Base-by-base conservation (phyloP, 92 coral and sea anemone species). In the Porites divaricata region DNA sequence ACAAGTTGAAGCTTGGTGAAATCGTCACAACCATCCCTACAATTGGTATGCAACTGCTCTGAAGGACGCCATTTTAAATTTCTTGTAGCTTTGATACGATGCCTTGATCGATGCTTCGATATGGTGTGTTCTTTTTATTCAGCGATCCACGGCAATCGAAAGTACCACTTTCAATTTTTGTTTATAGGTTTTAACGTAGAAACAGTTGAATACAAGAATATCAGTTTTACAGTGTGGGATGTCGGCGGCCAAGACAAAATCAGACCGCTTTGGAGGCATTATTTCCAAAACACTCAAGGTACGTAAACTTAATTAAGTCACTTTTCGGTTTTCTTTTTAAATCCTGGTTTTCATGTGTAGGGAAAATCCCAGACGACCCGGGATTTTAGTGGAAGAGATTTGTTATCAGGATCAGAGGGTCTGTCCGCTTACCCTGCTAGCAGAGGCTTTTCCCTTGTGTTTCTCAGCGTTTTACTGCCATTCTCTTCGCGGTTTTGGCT, bases 221-320 rank as follows among this genome's bases (percentile, higher is more conserved):
- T 95, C 66, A 95, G 98, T 87, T 95, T 95, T 83, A 95, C 99
- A 1, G 99, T 96, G 2, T 96, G 99, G 99, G 99, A 96, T 54
- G 99, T 96, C 63, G 99, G 99, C 59, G 99, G 99, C 78, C 99
- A 96, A 53, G 99, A 96, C 75, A 96, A 96, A 89, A 96, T 96
- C 68, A 92, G 99, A 20, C 99, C 99, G 8, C 92, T 96, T 45
- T 96, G 99, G 99, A 92, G 99, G 26, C 99, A 96, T 68, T 96
- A 96, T 84, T 96, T 96, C 85, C 98, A 95, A 86, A 96, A 96
- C 87, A 96, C 99, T 17, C 98, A 96, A 95, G 99, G 99, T 94
- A 35, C 45, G 45, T 35, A 84, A 16, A 62, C 26, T 68, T 68
- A 10, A 22, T 50, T 53, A 53, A 53, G 9, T 35, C 45, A 35